Conservation (phyloP, 2,113 vertebrate species). For the Phrynocephalus versicolor region DNA sequence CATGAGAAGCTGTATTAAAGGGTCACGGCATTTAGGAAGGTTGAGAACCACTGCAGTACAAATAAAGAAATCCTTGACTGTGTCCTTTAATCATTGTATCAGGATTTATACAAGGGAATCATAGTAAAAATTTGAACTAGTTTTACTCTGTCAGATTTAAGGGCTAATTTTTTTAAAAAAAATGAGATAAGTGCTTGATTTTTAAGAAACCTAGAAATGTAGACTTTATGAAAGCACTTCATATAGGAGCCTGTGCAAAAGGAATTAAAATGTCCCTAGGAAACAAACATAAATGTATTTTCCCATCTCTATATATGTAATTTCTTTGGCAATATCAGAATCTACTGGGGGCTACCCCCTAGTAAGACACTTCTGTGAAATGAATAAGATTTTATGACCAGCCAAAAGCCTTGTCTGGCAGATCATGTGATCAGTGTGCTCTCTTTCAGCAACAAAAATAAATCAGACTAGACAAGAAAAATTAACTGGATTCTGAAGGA, state of each 20-base stretch:
- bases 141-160: not conserved
- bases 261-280: not conserved
- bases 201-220: not conserved
- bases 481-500: not conserved
- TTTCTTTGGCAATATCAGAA: not conserved
- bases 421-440: not conserved
- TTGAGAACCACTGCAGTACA: too few species aligned
- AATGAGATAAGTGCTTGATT: not conserved
- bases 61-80: too few species aligned
- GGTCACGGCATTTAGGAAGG: too few species aligned
- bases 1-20: too few species aligned
- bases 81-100: too few species aligned
- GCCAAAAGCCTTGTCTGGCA: not conserved
- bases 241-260: not conserved
- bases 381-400: not conserved
- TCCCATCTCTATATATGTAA: not conserved
- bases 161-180: not conserved
- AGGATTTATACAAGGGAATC: too few species aligned
- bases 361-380: not conserved
- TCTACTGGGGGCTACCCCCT: not conserved
- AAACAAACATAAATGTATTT: not conserved
- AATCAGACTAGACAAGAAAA: conserved; percentile 1
- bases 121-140: not conserved
- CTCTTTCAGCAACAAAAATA: not conserved
- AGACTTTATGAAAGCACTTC: not conserved